Conservation (phyloP, 1,140 invertebrate genomes). For the Ctenoplectra terminalis region DNA sequence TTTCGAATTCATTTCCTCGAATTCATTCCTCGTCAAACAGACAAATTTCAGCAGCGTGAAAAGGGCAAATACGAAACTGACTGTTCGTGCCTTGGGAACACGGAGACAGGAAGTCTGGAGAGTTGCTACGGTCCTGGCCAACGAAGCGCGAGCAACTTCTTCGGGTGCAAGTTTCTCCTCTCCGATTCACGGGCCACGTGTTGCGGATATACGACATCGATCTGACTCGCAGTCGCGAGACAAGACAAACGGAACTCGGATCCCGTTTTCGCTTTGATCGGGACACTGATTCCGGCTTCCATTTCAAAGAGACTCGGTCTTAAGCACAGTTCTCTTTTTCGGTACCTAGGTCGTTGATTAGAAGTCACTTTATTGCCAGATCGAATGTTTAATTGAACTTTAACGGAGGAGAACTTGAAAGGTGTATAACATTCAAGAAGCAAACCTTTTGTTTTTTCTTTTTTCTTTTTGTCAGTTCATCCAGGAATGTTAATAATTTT, state of each 20-base stretch:
- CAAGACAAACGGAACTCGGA: constrained; percentile 66
- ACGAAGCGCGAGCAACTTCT: constrained; percentile 59
- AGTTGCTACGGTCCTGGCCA: constrained; percentile 40
- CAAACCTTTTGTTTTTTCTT: no score
- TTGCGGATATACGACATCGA: constrained; percentile 66
- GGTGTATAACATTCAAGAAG: no score
- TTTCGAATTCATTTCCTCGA: not conserved
- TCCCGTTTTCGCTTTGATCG: constrained; percentile 46
- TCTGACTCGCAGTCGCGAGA: constrained; percentile 53
- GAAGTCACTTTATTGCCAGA: not conserved
- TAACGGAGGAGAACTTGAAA: not conserved
- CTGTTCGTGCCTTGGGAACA: not conserved
- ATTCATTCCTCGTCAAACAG: not conserved
- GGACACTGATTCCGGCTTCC: constrained; percentile 28
- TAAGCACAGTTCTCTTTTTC: not conserved
- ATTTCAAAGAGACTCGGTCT: not conserved
- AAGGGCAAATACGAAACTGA: not conserved
- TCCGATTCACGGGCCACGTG: constrained; percentile 67
- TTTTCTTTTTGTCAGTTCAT: no score
- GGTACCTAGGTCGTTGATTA: not conserved
- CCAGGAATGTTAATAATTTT: no score
- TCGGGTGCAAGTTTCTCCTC: constrained; percentile 59
- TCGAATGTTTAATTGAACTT: not conserved
- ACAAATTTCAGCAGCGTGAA: not conserved
- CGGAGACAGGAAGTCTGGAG: constrained; percentile 45